Conservation (phyloP, 2,113 vertebrate species). For the Quiscalus mexicanus region DNA sequence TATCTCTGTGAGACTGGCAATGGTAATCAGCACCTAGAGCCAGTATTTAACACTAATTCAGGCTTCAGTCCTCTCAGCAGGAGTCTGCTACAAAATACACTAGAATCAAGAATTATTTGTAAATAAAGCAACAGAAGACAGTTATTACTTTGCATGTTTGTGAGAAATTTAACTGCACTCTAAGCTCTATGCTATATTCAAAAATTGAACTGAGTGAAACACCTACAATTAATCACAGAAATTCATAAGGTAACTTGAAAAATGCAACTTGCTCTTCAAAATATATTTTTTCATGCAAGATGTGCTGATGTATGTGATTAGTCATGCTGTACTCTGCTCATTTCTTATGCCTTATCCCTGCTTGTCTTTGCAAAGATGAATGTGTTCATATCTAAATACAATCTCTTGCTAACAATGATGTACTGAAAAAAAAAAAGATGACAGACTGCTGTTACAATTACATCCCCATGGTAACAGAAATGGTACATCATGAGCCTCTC, state of each 20-base stretch:
- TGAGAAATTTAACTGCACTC: background rate
- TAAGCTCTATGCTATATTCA: background rate
- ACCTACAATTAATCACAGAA: background rate
- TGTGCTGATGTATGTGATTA: background rate
- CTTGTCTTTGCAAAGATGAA: background rate
- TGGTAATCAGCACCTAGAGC: background rate
- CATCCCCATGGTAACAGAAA: conserved; percentile 36
- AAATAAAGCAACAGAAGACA: background rate
- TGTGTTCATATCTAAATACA: background rate
- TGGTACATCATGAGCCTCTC: background rate
- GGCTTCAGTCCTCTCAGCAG: background rate
- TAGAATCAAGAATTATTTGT: background rate
- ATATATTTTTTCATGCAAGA: background rate
- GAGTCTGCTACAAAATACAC: background rate
- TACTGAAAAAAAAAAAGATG: background rate
- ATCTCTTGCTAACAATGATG: conserved; percentile 5
- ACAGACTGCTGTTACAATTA: conserved; percentile 2
- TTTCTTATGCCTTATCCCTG: background rate
- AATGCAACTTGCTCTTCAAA: background rate
- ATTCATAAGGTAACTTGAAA: background rate
- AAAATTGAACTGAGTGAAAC: background rate
- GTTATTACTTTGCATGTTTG: background rate
- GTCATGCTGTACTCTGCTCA: background rate
- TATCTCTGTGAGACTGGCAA: background rate
- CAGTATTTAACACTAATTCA: background rate